Conservation (phyloP, 2,113 vertebrate species). For the Vulpes ferrilata region DNA sequence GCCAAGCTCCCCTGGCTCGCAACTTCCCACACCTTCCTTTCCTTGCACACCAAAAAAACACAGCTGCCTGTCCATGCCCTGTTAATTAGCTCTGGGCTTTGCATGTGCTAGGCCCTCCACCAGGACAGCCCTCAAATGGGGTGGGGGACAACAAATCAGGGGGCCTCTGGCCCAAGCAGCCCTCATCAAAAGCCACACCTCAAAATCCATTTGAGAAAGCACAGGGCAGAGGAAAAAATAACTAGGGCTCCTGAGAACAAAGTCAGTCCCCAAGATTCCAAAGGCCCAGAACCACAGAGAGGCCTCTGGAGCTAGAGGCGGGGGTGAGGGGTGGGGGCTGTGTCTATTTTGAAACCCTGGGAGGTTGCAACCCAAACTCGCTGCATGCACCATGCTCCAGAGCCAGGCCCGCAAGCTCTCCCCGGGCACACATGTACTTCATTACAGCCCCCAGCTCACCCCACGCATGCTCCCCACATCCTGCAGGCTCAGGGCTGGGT, state of each 20-base stretch:
- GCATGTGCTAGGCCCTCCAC: neutral
- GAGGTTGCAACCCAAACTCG: neutral
- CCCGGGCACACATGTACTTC: neutral
- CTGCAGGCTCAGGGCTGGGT: neutral
- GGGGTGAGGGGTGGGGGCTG: neutral
- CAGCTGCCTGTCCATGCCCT: neutral
- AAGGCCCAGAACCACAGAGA: neutral
- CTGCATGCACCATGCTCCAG: neutral
- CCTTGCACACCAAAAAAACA: neutral
- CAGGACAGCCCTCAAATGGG: neutral
- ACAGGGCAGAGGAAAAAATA: neutral
- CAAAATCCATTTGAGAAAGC: neutral
- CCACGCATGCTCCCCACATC: neutral
- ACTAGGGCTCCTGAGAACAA: neutral
- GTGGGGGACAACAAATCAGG: neutral
- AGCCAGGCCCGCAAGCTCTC: neutral
- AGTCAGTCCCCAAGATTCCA: neutral
- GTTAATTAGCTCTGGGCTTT: neutral
- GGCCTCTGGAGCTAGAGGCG: neutral
- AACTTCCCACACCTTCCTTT: neutral
- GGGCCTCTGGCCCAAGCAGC: neutral
- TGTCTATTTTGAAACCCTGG: neutral
- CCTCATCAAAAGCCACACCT: neutral
- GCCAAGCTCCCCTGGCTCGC: neutral
- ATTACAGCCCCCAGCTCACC: neutral